phyloP scores from a whole-genome alignment of 1,140 invertebrate species.

The Hermetia illucens region DNA sequence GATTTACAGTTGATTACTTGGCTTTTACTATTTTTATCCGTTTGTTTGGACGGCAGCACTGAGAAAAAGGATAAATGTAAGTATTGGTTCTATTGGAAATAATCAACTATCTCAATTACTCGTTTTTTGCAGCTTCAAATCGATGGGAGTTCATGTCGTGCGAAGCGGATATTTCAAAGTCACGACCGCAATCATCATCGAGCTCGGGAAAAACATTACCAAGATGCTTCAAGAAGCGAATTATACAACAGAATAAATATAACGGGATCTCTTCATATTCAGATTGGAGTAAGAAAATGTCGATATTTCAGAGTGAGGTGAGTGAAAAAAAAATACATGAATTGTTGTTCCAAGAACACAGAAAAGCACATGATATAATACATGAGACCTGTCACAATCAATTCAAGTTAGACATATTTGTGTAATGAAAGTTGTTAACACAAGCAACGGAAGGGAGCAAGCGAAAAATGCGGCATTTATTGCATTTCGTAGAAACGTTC shows the following conservation, averaged over 20 bases:
- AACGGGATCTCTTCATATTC: slow-evolving; percentile 29
- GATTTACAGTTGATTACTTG: slow-evolving; percentile 61
- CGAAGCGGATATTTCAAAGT: slow-evolving; percentile 37
- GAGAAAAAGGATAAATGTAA: slow-evolving; percentile 32
- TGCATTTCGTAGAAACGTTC: too few species aligned
- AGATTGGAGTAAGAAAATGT: slow-evolving; percentile 29
- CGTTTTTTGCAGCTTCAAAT: slow-evolving; percentile 31
- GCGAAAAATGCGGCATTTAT: too few species aligned
- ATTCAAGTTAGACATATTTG: too few species aligned
- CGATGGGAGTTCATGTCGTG: slow-evolving; percentile 74
- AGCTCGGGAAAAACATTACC: slow-evolving; percentile 19
- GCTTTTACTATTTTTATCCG: slow-evolving; percentile 61
- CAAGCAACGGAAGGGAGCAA: too few species aligned
- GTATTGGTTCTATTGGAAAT: slow-evolving; percentile 5
- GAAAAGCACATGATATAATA: too few species aligned
- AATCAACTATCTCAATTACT: slow-evolving; percentile 5
- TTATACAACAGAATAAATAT: slow-evolving; percentile 40
- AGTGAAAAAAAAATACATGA: slow-evolving; percentile 1
- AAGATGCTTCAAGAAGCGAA: slow-evolving; percentile 26
- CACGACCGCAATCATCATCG: slow-evolving; percentile 16
- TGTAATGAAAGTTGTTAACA: too few species aligned
- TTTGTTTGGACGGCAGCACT: slow-evolving; percentile 50
- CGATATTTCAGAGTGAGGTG: slow-evolving; percentile 29
- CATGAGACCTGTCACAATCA: too few species aligned
- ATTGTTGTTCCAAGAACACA: neutral